Conservation (phyloP, 2,888 invertebrate genomes). For the Nipponacmea schrenckii region DNA sequence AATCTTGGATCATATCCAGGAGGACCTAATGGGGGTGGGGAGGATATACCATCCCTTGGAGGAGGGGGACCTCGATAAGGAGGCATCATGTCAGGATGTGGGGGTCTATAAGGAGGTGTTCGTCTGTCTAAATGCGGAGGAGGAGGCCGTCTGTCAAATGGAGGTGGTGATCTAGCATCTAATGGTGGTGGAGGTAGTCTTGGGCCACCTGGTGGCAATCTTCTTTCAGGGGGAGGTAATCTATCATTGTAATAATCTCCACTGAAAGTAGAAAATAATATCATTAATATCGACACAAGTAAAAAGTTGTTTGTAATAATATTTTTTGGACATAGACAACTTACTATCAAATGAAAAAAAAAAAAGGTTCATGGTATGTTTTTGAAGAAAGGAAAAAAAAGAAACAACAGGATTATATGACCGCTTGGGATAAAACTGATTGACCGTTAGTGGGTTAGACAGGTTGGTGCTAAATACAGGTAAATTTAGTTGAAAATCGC, state of each 20-base stretch:
- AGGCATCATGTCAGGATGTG: constrained; percentile 27
- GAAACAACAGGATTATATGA: too few species aligned
- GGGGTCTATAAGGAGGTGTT: constrained; percentile 29
- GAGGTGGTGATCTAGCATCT: constrained; percentile 48
- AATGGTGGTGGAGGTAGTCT: constrained; percentile 29
- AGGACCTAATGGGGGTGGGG: constrained; percentile 18
- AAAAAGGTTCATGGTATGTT: too few species aligned
- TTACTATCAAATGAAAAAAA: too few species aligned
- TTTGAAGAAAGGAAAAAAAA: too few species aligned
- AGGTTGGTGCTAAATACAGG: too few species aligned
- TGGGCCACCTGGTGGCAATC: constrained; percentile 43
- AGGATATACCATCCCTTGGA: constrained; percentile 31
- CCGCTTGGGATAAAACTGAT: too few species aligned
- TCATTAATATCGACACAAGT: too few species aligned
- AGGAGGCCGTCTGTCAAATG: constrained; percentile 38
- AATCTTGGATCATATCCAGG: constrained; percentile 26
- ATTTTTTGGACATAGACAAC: too few species aligned
- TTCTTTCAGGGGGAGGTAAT: constrained; percentile 36
- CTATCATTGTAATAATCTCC: constrained; percentile 40
- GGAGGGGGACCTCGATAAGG: constrained; percentile 37
- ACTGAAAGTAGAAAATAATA: constrained; percentile 29
- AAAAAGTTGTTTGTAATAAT: too few species aligned
- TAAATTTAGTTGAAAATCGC: too few species aligned
- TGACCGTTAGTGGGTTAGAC: too few species aligned
- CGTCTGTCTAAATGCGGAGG: constrained; percentile 28